Base-by-base conservation (phyloP, 2,113 vertebrate genomes). In the Corythaixoides concolor region DNA sequence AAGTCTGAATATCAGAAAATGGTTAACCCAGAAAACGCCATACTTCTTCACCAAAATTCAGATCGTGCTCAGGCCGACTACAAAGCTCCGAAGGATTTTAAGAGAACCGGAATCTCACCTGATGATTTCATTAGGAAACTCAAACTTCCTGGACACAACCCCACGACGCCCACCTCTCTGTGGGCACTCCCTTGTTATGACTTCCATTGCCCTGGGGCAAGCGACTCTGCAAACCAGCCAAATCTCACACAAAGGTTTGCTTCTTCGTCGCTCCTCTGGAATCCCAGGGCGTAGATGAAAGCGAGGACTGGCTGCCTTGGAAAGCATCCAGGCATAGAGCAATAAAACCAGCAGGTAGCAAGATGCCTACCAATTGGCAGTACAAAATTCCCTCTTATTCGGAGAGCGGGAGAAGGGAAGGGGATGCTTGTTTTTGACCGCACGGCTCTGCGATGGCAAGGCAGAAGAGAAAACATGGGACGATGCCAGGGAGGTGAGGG, bases 181-280 rank as follows among this genome's bases (percentile, higher is more conserved):
- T 89, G 95, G 95, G 87, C 97, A 97, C 94, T 95, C 95, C 90
- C 91, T 89, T 82, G 81, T 89, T 97, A 90, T 47, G 81, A 85
- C 58, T 95, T 95, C 89, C 66, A 95, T n/a, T 91, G 49, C 90
- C 90, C 95, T 69, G 86, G 85, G 91, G 94, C 87, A 93, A 96
- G 35, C 1, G 16, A 62, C 53, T 92, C 77, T 66, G 80, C 82
- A 87, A 90, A 96, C 28, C 77, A 92, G 96, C 94, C 92, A 96
- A 69, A 92, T 92, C 81, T 89, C 94, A 85, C 89, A 95, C 89
- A 96, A 92, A 89, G 84, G 50, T 88, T 91, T 74, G 55, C 81
- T 97, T 95, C 84, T 96, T 82, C 78, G 6, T 80, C 2, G 4
- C 84, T 96, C 66, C 92, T 85, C 89, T 85, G 91, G 77, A 93